These are phyloP conservation scores for Caenorhabditis remanei DNA, from an alignment of 1,140 invertebrate genomes.

Conservation along the genomic window DNA sequence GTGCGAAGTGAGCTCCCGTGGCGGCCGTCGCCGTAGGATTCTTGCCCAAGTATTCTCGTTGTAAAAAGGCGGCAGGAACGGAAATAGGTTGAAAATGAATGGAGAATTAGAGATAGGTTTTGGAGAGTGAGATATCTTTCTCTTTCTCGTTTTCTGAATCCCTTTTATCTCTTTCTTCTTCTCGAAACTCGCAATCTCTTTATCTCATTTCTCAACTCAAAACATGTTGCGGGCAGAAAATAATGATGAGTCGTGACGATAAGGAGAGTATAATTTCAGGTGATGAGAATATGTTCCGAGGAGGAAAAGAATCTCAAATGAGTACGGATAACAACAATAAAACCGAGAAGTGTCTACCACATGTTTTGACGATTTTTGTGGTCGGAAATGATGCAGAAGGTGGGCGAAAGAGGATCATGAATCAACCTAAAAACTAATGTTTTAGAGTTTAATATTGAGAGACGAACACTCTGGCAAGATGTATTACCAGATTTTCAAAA, in stretches of 20 bases:
- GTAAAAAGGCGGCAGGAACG: slow-evolving; percentile 48
- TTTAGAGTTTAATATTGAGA: slow-evolving; percentile 64
- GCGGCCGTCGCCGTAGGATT: slow-evolving; percentile 43
- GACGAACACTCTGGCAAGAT: slow-evolving; percentile 63
- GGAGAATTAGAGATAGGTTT: slow-evolving; percentile 53
- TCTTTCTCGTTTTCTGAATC: not conserved
- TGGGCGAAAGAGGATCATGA: not conserved
- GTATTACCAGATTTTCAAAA: slow-evolving; percentile 64
- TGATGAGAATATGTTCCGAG: slow-evolving; percentile 54
- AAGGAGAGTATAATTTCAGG: not conserved
- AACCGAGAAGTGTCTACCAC: slow-evolving; percentile 10
- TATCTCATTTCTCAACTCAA: slow-evolving; percentile 52
- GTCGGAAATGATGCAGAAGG: slow-evolving; percentile 47
- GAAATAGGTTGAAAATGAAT: slow-evolving; percentile 57
- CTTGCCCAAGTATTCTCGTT: not conserved
- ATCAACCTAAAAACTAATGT: not conserved
- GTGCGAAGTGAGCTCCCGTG: slow-evolving; percentile 42
- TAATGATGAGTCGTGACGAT: not conserved
- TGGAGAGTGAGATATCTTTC: not conserved
- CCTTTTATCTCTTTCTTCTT: not conserved
- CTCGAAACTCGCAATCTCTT: slow-evolving; percentile 3
- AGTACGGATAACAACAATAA: slow-evolving; percentile 4
- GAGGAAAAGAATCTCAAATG: slow-evolving; percentile 44
- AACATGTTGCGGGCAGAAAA: slow-evolving; percentile 45
- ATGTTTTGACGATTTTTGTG: slow-evolving; percentile 19